phyloP scores from a whole-genome alignment of 1,140 invertebrate genomes.

The Nasonia vitripennis region DNA sequence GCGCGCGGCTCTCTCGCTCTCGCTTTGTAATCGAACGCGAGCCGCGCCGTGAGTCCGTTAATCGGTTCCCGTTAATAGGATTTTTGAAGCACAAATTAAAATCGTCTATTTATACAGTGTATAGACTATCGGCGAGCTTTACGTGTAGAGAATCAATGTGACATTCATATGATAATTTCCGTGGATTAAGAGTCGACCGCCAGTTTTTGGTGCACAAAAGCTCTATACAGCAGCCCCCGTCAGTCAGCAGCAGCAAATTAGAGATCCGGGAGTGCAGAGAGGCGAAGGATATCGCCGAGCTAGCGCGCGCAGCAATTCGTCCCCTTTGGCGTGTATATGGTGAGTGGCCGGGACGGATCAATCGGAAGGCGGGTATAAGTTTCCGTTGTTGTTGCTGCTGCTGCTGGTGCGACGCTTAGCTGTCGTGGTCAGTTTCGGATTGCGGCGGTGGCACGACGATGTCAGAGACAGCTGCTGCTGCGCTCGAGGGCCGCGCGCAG shows the following conservation, averaged over 20 bases:
- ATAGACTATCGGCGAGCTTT: background rate
- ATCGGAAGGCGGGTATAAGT: slow-evolving; percentile 73
- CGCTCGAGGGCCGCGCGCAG: slow-evolving; percentile 63
- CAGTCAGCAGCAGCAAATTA: too few species aligned
- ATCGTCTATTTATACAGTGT: background rate
- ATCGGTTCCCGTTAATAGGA: slow-evolving; percentile 40
- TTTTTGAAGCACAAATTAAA: slow-evolving; percentile 42
- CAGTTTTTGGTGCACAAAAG: too few species aligned
- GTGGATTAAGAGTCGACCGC: too few species aligned
- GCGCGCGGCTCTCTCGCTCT: too few species aligned
- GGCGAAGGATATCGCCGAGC: background rate
- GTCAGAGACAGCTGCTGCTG: slow-evolving; percentile 71
- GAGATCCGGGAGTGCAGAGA: background rate
- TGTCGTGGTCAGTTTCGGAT: slow-evolving; percentile 75
- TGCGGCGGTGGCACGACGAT: slow-evolving; percentile 64
- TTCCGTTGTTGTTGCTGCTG: slow-evolving; percentile 67
- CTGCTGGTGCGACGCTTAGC: slow-evolving; percentile 61
- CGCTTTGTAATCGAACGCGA: slow-evolving; percentile 6
- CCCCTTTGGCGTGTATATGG: slow-evolving; percentile 69
- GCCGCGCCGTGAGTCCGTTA: background rate
- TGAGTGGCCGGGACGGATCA: slow-evolving; percentile 74
- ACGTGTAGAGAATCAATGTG: too few species aligned
- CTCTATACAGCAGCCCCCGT: too few species aligned
- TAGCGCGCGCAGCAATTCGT: slow-evolving; percentile 64
- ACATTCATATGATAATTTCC: too few species aligned